Percentiles rank a stretch among this genome's conserved stretches.
These are phyloP conservation scores for Enteromius radiatus DNA, from an alignment of 2,797 vertebrate genomes.

Conservation along the genomic window DNA sequence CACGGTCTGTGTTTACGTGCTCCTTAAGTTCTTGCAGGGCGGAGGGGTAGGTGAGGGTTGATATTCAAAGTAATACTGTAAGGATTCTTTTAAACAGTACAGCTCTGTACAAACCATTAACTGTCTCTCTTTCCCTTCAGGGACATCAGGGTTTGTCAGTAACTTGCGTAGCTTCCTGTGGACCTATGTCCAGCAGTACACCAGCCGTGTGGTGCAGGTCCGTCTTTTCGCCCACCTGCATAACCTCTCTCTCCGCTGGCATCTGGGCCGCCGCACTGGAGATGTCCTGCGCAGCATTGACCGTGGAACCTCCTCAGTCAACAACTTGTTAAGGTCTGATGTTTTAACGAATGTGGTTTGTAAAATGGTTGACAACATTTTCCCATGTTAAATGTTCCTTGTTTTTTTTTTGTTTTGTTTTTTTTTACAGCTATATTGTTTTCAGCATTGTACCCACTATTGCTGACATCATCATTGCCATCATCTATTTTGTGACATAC, in stretches of 20 bases:
- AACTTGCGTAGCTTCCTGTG: slow-evolving; percentile 89
- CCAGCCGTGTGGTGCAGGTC: slow-evolving; percentile 84
- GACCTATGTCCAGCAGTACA: slow-evolving; percentile 90
- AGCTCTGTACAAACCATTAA: background rate
- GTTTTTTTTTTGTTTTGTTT: slow-evolving; percentile 46
- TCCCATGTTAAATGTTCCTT: background rate
- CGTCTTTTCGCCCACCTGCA: slow-evolving; percentile 88
- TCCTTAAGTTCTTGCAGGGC: slow-evolving; percentile 90
- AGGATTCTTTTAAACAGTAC: background rate
- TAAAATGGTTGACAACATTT: too few species aligned
- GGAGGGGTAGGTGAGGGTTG: slow-evolving; percentile 83
- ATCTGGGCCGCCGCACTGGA: slow-evolving; percentile 86
- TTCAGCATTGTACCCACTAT: slow-evolving; percentile 90
- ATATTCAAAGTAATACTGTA: background rate
- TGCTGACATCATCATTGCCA: slow-evolving; percentile 86
- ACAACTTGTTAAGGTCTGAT: slow-evolving; percentile 74
- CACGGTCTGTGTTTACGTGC: slow-evolving; percentile 83
- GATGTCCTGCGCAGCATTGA: slow-evolving; percentile 90
- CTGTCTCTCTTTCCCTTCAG: slow-evolving; percentile 59
- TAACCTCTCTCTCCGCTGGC: slow-evolving; percentile 87
- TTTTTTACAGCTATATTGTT: slow-evolving; percentile 83
- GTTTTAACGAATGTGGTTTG: too few species aligned
- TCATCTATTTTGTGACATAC: slow-evolving; percentile 87
- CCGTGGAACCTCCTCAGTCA: slow-evolving; percentile 88
- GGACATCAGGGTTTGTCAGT: slow-evolving; percentile 86